These are phyloP conservation scores for Semotilus atromaculatus DNA, from an alignment of 2,797 vertebrate genomes.

Conservation along the genomic window DNA sequence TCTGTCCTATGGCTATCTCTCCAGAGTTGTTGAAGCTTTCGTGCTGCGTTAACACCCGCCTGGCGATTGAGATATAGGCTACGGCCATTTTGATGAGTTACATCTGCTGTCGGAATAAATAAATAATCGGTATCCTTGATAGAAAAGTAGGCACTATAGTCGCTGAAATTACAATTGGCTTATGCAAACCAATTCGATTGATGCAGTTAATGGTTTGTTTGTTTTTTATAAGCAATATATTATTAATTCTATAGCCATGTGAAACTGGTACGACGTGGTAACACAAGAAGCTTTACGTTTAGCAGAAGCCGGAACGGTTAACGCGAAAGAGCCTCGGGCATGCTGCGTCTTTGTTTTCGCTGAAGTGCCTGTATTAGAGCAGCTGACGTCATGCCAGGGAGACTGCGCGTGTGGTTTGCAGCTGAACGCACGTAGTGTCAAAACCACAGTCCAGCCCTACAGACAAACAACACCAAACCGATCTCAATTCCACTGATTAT, in stretches of 20 bases:
- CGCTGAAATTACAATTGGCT: background rate
- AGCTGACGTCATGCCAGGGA: slow-evolving; percentile 47
- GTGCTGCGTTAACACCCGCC: slow-evolving; percentile 6
- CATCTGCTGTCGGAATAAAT: slow-evolving; percentile 24
- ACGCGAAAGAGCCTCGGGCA: background rate
- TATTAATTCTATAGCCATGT: background rate
- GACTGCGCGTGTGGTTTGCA: slow-evolving; percentile 20
- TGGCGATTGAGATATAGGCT: background rate
- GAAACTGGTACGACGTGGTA: background rate
- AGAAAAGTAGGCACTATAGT: background rate
- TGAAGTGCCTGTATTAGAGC: slow-evolving; percentile 39
- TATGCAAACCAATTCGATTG: background rate
- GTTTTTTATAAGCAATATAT: background rate
- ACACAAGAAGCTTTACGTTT: background rate
- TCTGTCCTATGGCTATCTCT: background rate
- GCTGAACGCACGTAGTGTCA: background rate
- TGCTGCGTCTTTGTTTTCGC: slow-evolving; percentile 60
- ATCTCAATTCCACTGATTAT: background rate
- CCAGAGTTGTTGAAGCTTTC: background rate
- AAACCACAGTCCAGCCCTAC: background rate
- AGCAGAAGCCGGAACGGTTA: slow-evolving; percentile 5
- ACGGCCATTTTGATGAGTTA: slow-evolving; percentile 25
- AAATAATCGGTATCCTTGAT: background rate
- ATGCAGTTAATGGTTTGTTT: background rate
- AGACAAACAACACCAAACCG: background rate